Percentiles rank a stretch among this genome's conserved stretches.
Conservation (phyloP, 2,113 vertebrate species). For the Cygnus buccinator region DNA sequence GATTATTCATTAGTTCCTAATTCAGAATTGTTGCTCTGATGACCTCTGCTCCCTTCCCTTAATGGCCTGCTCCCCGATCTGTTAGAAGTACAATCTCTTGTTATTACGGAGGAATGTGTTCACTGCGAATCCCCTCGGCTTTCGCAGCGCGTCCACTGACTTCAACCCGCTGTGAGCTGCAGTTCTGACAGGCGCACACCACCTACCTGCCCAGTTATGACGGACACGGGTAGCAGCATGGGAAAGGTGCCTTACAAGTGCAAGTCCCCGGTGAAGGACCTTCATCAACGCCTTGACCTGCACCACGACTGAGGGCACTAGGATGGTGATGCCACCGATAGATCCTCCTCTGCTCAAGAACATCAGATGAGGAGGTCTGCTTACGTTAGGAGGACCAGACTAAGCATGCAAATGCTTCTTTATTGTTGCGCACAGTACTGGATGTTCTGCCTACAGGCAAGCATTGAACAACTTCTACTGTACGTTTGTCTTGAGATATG, state of each 20-base stretch:
- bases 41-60: background rate
- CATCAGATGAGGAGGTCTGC: background rate
- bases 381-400: background rate
- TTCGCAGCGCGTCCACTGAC: background rate
- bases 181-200: background rate
- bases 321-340: no score
- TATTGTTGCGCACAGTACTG: background rate
- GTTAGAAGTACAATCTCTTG: background rate
- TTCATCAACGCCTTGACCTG: no score
- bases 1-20: background rate
- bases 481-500: no score
- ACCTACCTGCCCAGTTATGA: background rate
- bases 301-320: no score
- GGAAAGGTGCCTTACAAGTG: background rate
- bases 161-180: rapidly evolving
- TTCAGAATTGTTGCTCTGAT: background rate
- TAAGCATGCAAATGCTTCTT: constrained; percentile 23
- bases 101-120: background rate
- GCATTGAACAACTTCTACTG: no score
- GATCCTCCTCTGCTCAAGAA: background rate
- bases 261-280: background rate
- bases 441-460: background rate
- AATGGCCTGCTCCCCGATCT: background rate
- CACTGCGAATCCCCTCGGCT: background rate
- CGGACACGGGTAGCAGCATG: background rate